Evolutionary conservation across 1,140 invertebrate genomes (phyloP), one percentile per base, ranked within the genome.

Genomic region (Popillia japonica): DNA sequence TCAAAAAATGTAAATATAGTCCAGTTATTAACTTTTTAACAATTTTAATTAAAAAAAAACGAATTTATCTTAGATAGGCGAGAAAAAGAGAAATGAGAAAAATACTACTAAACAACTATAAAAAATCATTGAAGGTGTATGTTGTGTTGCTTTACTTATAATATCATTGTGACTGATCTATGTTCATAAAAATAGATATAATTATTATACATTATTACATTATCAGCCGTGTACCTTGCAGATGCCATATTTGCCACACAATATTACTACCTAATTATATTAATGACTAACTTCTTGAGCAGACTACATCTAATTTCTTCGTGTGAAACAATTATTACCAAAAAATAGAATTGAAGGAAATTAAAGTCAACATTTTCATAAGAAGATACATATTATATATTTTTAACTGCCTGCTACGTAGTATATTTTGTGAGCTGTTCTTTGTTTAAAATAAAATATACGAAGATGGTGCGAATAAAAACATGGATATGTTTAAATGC

Each of bases 1-100:
- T 84, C 82, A 74, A 44, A 74, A 42, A 81, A 80, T 86, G 85
- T 86, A 86, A 86, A 85, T 86, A 86, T 84, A 86, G 85, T 86
- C 85, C 85, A 86, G 85, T 86, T 86, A 86, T 84, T 84, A 84
- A 82, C 83, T 85, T 86, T 86, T 86, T 85, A 83, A 86, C 84
- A 83, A 86, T 86, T 86, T 86, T 84, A 84, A 84, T 84, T 83
- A 82, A 86, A 85, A 84, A 82, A 86, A 85, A 86, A 85, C 85
- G 85, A 86, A 86, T 86, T 86, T 86, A 86, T 85, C 83, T 84
- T 86, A 86, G 85, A 85, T 86, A 86, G 85, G 85, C 79, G 81
- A 82, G 83, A 84, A 75, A 84, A 77, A 80, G 80, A 78, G 75
- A 84, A 86, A 81, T 81, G 75, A 42, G 48, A 78, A 55, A 17